Evolutionary conservation across 2,797 vertebrate genomes (phyloP), one percentile per base, ranked within the genome.

Genomic region (Benthosema pterotum): DNA sequence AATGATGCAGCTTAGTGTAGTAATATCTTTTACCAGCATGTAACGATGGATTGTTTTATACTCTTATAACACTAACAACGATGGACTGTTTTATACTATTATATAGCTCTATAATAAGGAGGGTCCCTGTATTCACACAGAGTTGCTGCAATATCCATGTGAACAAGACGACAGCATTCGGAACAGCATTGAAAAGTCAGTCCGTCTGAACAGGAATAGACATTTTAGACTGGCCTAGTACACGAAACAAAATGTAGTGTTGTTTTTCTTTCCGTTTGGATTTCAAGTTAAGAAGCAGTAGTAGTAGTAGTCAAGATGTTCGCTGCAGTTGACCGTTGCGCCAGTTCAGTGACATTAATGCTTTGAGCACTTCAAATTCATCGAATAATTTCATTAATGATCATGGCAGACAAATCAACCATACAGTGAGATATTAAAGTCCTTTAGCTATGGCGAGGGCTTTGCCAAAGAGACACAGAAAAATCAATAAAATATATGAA

Each of bases 261-360:
- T 19, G 56, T 47, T 62, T 69, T 72, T 69, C 50, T 11, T 3
- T 51, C 47, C 53, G 22, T 64, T 67, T 53, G 19, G 65, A 50
- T 65, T 88, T 87, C 85, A 86, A 83, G 82, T 86, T 45, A 60
- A 58, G 72, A 70, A 77, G 83, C 73, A 85, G 85, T 80, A 76
- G 84, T 78, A 76, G 84, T 78, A 87, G 86, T 87, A 88, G 88
- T 89, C 80, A 80, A 72, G 79, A 77, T 83, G 85, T 71, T 77
- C 64, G 76, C 49, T 80, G 72, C 50, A 9, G 78, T 58, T 51
- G 63, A 79, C 59, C 18, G 46, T 57, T 25, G 63, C 51, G 69
- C 42, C 58, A 11, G 63, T 64, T 80, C 72, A 59, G 80, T 54
- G 75, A 74, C 4, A 16, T 69, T 11, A 50, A 64, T 53, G 72